Conservation (phyloP, 2,888 invertebrate genomes). For the Eilema sororculum region DNA sequence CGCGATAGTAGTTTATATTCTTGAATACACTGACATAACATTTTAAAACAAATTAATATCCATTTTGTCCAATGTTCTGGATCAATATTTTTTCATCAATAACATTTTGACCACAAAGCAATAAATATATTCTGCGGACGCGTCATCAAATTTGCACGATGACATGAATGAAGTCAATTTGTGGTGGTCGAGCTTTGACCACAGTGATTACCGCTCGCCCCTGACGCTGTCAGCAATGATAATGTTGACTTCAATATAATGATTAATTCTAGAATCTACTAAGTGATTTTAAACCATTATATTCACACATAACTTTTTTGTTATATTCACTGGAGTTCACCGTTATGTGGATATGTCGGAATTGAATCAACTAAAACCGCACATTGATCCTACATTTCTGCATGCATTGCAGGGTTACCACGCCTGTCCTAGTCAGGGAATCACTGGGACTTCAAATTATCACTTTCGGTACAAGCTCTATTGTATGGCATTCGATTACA, state of each 20-base stretch:
- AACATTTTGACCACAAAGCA: slow-evolving; percentile 36
- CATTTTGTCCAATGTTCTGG: not conserved
- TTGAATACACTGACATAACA: too few species aligned
- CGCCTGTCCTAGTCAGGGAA: too few species aligned
- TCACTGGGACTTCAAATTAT: too few species aligned
- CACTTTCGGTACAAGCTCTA: too few species aligned
- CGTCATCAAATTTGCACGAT: slow-evolving; percentile 50
- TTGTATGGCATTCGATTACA: too few species aligned
- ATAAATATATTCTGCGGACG: slow-evolving; percentile 45
- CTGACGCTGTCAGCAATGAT: slow-evolving; percentile 43
- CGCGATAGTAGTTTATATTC: too few species aligned
- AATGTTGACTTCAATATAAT: slow-evolving; percentile 40
- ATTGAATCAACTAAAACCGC: too few species aligned
- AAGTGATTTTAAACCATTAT: not conserved
- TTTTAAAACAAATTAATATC: not conserved
- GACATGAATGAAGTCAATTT: slow-evolving; percentile 61
- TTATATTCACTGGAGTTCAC: too few species aligned
- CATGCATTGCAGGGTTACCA: too few species aligned
- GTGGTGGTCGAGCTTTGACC: slow-evolving; percentile 52
- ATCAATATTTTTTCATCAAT: slow-evolving; percentile 33
- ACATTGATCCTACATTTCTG: too few species aligned
- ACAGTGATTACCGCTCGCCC: slow-evolving; percentile 52
- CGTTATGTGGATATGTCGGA: too few species aligned
- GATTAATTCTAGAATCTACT: not conserved
- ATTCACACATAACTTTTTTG: not conserved